These are phyloP conservation scores for Borostomias antarcticus DNA, from an alignment of 2,797 vertebrate genomes.

Conservation along the genomic window DNA sequence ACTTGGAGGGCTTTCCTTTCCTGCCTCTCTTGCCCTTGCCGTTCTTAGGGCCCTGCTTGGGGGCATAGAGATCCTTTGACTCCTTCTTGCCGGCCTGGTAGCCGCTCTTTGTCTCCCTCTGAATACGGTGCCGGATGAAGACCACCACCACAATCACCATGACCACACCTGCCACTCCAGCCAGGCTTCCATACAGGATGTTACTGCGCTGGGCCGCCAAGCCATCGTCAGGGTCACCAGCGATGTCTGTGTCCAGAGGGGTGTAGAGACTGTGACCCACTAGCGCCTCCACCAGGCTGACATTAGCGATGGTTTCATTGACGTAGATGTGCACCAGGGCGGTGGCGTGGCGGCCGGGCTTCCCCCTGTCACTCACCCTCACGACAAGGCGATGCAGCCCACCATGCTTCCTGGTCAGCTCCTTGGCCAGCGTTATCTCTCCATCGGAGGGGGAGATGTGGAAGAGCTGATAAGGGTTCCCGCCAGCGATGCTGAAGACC, in stretches of 20 bases:
- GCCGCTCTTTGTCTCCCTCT: conserved; percentile 95
- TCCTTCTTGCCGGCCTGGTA: conserved; percentile 99
- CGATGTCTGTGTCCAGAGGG: conserved; percentile 94
- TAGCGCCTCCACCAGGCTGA: conserved; percentile 91
- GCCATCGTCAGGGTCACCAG: conserved; percentile 92
- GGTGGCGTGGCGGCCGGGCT: conserved; percentile 89
- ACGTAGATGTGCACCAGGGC: conserved; percentile 96
- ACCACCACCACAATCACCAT: conserved; percentile 91
- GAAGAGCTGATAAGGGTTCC: conserved; percentile 96
- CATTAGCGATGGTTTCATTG: conserved; percentile 95
- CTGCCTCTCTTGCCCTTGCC: conserved; percentile 90
- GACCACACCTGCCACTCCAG: conserved; percentile 92
- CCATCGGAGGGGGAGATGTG: conserved; percentile 91
- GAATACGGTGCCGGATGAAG: conserved; percentile 92
- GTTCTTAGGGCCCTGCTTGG: conserved; percentile 91
- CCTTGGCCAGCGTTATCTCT: conserved; percentile 94
- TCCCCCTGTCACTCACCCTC: conserved; percentile 93
- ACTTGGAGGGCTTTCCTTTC: conserved; percentile 93
- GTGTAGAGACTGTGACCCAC: conserved; percentile 97
- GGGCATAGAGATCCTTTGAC: conserved; percentile 96
- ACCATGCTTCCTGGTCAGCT: conserved; percentile 91
- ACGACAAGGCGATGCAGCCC: conserved; percentile 96
- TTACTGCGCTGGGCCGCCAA: conserved; percentile 94
- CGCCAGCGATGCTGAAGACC: conserved; percentile 90
- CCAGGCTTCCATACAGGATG: conserved; percentile 96